phyloP scores from a whole-genome alignment of 2,888 invertebrate genomes.

The Drosophila hamatofila region DNA sequence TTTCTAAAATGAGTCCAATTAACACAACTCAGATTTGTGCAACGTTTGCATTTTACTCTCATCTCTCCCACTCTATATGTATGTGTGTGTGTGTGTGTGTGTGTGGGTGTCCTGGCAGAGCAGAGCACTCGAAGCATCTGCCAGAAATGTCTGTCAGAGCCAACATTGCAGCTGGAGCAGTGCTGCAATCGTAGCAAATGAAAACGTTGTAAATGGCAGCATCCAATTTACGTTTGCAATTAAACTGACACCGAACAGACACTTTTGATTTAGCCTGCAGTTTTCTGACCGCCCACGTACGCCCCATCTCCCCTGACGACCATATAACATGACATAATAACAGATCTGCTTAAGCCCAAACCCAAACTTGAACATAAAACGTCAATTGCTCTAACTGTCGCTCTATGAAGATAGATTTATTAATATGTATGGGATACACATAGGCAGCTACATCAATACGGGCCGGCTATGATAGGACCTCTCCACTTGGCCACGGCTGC shows the following conservation, averaged over 20 bases:
- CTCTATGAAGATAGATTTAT: constrained; percentile 30
- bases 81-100: constrained; percentile 14
- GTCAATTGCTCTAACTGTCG: constrained; percentile 21
- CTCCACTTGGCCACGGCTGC: not conserved
- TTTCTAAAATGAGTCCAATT: constrained; percentile 78
- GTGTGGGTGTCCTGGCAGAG: constrained; percentile 18
- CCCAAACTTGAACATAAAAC: constrained; percentile 14
- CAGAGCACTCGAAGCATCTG: constrained; percentile 45
- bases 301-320: constrained; percentile 13
- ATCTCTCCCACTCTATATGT: not conserved
- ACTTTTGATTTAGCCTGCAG: constrained; percentile 78
- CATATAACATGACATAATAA: constrained; percentile 52
- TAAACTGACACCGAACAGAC: constrained; percentile 83
- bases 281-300: constrained; percentile 4
- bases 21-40: constrained; percentile 77
- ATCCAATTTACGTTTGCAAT: constrained; percentile 83
- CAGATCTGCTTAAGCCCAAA: constrained; percentile 36
- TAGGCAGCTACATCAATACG: not conserved
- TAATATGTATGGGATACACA: constrained; percentile 11
- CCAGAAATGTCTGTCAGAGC: constrained; percentile 65
- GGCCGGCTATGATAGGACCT: constrained; percentile 1
- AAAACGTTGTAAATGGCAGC: constrained; percentile 79
- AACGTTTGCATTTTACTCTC: constrained; percentile 65
- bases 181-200: constrained; percentile 67
- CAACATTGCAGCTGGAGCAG: constrained; percentile 27